Evolutionary conservation across 2,797 vertebrate genomes (phyloP).

Genomic region (Chanos chanos): DNA sequence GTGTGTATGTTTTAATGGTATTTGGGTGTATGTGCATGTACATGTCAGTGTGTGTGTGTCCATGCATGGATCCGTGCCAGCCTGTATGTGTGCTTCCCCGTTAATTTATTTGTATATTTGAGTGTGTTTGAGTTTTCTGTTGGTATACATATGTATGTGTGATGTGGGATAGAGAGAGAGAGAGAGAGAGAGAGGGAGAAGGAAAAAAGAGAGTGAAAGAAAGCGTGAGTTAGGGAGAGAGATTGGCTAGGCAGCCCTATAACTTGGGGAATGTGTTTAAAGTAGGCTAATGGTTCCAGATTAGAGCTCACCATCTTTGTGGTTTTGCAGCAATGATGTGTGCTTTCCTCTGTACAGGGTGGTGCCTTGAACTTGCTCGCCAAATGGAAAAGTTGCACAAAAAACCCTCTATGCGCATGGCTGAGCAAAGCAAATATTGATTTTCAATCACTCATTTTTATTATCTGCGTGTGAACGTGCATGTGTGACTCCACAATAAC

Average conservation of each 20-base stretch:
- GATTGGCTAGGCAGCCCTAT: conserved; percentile 34
- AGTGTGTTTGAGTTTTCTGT: conserved; percentile 52
- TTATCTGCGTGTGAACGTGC: conserved; percentile 11
- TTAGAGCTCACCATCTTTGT: conserved; percentile 54
- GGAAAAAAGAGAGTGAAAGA: conserved; percentile 39
- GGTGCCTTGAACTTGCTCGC: conserved; percentile 29
- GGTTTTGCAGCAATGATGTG: conserved; percentile 35
- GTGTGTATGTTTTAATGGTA: too few relatives aligned
- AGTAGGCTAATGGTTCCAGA: conserved; percentile 50
- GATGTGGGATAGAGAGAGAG: too few relatives aligned
- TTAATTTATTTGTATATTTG: conserved; percentile 51
- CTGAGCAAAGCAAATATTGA: conserved; percentile 43
- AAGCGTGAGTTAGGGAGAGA: conserved; percentile 36
- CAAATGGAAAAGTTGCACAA: conserved; percentile 47
- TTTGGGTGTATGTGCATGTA: conserved; percentile 14
- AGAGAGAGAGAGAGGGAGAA: conserved; percentile 4
- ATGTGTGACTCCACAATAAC: conserved; percentile 30
- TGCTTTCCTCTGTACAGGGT: conserved; percentile 31
- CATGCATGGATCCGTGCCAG: conserved; percentile 29
- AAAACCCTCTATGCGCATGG: conserved; percentile 27
- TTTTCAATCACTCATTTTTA: conserved; percentile 41
- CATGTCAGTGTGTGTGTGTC: conserved; percentile 29
- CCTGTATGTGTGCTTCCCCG: neutral
- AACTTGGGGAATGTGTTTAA: conserved; percentile 54
- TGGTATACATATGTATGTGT: too few relatives aligned